Evolutionary conservation across 2,888 invertebrate genomes (phyloP), one percentile per base, ranked within the genome.

Genomic region (Linhomoeus sp.): DNA sequence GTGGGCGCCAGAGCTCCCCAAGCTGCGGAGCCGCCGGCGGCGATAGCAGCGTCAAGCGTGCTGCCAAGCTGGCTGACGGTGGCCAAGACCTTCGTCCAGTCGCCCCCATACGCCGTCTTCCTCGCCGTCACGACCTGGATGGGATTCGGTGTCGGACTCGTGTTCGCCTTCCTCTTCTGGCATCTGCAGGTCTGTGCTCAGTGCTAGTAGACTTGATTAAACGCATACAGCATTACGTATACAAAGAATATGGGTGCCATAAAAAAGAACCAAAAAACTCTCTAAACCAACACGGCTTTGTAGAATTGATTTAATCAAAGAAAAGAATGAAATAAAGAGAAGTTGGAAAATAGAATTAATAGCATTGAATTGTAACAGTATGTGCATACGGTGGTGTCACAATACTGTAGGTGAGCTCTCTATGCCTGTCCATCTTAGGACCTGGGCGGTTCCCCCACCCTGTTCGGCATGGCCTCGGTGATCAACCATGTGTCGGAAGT

Each of bases 121-220:
- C 75, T 94, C 43, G 84, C 90, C 66, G 86, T 92, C 33, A 85
- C 90, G 43, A 92, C 92, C 87, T 90, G 86, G 70, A 92, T 97
- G 88, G 97, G 97, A 47, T 87, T 92, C 64, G 97, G 97, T 46
- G 90, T 94, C 60, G 97, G 94, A 1, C 74, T 97, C 57, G 92
- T 94, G 58, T 97, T 97, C 71, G 90, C 92, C 3, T 97, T 97
- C 70, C 78, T 97, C 48, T 97, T 92, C 72, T 97, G 94, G 97
- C 92, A 94, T 70, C 75, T 97, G 43, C 74, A 73, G 63, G 71
- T 69, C 49, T 41, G 52, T 41, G 49, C 1, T 7, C 15, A 15
- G 9, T 33, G 15, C 12, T 9, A 33, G 15, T n/a, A n/a, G n/a
- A n/a, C n/a, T n/a, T n/a, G n/a, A n/a, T n/a, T n/a, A n/a, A n/a